Evolutionary conservation across 2,113 vertebrate genomes (phyloP).

Genomic region (Oenanthe oenanthe): DNA sequence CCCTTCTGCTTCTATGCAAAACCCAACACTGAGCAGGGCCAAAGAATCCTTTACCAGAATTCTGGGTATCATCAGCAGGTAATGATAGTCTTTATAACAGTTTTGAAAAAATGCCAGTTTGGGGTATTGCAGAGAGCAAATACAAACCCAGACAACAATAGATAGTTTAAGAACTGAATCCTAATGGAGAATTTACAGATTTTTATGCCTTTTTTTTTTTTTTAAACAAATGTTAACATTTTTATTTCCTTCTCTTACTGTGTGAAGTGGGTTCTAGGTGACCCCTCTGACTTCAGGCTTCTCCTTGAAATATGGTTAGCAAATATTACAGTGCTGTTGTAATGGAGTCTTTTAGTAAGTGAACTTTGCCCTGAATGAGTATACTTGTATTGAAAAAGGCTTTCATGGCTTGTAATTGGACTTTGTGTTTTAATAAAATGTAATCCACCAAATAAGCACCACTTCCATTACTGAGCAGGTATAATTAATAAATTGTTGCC

Average conservation of each 20-base stretch:
- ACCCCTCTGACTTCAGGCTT: neutral
- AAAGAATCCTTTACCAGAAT: neutral
- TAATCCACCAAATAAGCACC: neutral
- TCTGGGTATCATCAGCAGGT: neutral
- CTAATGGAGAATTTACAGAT: neutral
- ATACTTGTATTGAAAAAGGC: neutral
- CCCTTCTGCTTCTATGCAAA: neutral
- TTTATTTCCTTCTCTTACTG: neutral
- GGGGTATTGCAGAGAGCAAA: neutral
- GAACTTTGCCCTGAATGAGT: neutral
- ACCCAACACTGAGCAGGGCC: neutral
- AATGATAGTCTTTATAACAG: neutral
- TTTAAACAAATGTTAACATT: neutral
- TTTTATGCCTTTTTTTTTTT: neutral
- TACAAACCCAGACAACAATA: slow-evolving; percentile 16
- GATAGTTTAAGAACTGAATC: slow-evolving; percentile 24
- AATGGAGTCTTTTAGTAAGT: neutral
- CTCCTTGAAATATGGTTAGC: neutral
- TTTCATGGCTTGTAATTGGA: neutral
- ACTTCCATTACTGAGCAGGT: neutral
- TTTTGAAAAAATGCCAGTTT: neutral
- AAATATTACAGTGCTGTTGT: neutral
- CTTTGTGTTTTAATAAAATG: neutral
- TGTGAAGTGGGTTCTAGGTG: neutral
- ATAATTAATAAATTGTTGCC: neutral